Percentiles rank a stretch among this genome's conserved stretches.
phyloP scores from a whole-genome alignment of 2,113 vertebrate genomes.

The Myotis yumanensis region DNA sequence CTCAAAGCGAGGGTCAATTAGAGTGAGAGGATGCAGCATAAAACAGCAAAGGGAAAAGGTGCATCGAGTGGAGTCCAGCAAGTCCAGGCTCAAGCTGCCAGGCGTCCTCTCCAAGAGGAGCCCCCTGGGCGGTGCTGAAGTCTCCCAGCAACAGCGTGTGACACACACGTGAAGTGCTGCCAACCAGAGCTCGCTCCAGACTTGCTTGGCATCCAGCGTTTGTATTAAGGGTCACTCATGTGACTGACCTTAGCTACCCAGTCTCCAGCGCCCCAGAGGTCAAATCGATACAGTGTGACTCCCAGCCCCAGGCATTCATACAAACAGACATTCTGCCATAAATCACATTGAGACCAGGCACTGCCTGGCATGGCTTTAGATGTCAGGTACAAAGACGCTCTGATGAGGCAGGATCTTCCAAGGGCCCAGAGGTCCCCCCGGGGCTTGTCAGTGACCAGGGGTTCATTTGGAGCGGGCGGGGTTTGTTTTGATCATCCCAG shows the following conservation, averaged over 20 bases:
- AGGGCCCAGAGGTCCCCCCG: neutral
- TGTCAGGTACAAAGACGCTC: neutral
- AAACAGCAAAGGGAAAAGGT: neutral
- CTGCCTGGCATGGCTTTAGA: too few relatives aligned
- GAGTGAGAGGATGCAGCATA: neutral
- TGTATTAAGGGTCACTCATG: neutral
- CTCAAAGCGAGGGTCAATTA: neutral
- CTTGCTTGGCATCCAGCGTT: neutral
- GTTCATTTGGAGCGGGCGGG: neutral
- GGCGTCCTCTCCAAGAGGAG: neutral
- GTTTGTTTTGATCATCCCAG: neutral
- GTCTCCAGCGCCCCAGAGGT: neutral
- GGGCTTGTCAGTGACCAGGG: neutral
- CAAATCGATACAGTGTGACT: neutral
- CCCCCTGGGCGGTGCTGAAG: neutral
- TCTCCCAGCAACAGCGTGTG: neutral
- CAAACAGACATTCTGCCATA: neutral
- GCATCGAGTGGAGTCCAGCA: neutral
- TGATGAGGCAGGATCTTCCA: neutral
- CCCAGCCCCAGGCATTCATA: neutral
- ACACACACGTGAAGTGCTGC: neutral
- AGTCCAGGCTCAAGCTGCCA: neutral
- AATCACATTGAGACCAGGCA: neutral
- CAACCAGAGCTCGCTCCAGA: neutral
- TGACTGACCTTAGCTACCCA: neutral